phyloP scores from a whole-genome alignment of 2,888 invertebrate species.

The Azorinus chamasolen region DNA sequence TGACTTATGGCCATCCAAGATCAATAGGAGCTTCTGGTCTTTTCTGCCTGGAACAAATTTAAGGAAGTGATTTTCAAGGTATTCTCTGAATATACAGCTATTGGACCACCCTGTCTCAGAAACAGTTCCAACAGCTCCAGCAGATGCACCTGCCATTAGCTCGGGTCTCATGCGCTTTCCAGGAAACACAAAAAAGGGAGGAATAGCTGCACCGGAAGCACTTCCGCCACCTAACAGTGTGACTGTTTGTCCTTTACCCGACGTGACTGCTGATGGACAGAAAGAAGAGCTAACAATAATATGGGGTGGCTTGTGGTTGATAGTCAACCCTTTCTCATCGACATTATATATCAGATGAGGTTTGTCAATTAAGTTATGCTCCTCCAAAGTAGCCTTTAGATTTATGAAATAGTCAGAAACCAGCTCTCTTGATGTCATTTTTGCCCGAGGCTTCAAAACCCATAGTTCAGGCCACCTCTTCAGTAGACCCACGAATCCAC shows the following conservation, averaged over 20 bases:
- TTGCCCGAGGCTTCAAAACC: neutral
- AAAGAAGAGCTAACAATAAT: neutral
- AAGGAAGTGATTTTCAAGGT: too few species aligned
- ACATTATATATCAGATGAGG: slow-evolving; percentile 54
- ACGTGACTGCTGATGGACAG: slow-evolving; percentile 16
- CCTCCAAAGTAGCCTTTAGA: neutral
- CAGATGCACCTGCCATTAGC: too few species aligned
- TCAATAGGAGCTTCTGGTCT: too few species aligned
- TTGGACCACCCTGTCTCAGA: neutral
- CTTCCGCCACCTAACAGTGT: too few species aligned
- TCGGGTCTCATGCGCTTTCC: too few species aligned
- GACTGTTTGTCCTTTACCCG: too few species aligned
- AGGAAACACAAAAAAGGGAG: too few species aligned
- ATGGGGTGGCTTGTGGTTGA: slow-evolving; percentile 15
- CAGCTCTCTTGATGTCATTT: too few species aligned
- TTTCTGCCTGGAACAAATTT: too few species aligned
- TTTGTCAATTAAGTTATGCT: slow-evolving; percentile 44
- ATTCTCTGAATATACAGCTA: neutral
- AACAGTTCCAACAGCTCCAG: neutral
- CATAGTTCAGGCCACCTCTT: neutral
- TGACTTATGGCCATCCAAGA: too few species aligned
- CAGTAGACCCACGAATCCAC: neutral
- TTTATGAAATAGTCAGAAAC: too few species aligned
- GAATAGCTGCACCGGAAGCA: too few species aligned
- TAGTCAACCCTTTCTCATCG: slow-evolving; percentile 57